These are phyloP conservation scores for Diplosoma virens DNA, from an alignment of 23 tunicate species.

Conservation along the genomic window DNA sequence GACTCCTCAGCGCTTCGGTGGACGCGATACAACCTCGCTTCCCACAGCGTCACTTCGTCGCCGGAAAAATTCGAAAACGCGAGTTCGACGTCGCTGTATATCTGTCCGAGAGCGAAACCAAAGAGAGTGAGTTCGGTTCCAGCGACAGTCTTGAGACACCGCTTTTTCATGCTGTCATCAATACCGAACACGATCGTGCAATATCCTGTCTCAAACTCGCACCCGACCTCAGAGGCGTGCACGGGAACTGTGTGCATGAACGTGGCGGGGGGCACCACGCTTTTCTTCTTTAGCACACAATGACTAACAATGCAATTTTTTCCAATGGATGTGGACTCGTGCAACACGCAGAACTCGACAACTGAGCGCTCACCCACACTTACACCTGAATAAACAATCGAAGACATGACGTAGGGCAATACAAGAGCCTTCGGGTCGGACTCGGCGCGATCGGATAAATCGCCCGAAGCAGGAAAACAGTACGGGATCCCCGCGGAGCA, in stretches of 20 bases:
- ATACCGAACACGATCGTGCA: constrained; percentile 64
- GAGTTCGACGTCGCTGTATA: neutral
- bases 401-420: constrained; percentile 46
- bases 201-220: neutral
- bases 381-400: constrained; percentile 42
- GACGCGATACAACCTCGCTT: constrained; percentile 54
- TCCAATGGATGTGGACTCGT: constrained; percentile 47
- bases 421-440: neutral
- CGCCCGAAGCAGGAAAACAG: neutral
- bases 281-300: constrained; percentile 32
- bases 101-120: constrained; percentile 20
- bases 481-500: constrained; percentile 58
- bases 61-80: neutral
- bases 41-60: constrained; percentile 48
- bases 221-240: neutral
- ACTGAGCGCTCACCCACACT: constrained; percentile 65
- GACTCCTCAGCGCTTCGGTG: constrained; percentile 50
- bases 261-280: constrained; percentile 24
- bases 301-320: constrained; percentile 54
- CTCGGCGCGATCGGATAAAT: neutral
- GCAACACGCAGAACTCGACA: constrained; percentile 51
- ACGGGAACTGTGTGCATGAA: constrained; percentile 71
- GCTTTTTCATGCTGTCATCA: constrained; percentile 50
- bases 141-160: constrained; percentile 4
- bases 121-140: constrained; percentile 15